phyloP scores from a whole-genome alignment of 2,113 vertebrate genomes.

The Nematolebias whitei region DNA sequence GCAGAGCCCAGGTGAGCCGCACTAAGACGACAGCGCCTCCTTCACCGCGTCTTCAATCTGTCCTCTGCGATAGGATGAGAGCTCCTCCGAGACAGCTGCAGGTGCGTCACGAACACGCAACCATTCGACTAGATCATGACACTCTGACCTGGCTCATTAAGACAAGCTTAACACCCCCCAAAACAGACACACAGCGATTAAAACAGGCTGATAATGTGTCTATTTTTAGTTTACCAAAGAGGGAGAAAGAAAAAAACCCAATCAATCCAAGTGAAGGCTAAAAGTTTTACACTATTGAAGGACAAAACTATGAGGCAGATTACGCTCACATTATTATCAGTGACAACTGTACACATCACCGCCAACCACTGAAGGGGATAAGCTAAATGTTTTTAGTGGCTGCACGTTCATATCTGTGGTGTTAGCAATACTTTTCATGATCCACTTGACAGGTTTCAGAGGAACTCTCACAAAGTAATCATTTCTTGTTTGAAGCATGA shows the following conservation, averaged over 20 bases:
- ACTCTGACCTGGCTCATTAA: slow-evolving; percentile 21
- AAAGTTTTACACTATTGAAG: not conserved
- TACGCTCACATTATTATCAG: not conserved
- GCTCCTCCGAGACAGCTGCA: not conserved
- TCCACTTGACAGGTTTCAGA: no score
- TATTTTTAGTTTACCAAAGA: not conserved
- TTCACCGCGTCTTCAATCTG: not conserved
- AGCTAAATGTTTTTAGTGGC: no score
- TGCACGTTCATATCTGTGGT: no score
- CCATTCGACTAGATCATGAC: slow-evolving; percentile 29
- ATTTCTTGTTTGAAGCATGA: no score
- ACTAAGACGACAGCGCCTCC: not conserved
- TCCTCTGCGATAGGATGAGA: not conserved
- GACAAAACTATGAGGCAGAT: not conserved
- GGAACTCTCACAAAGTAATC: no score
- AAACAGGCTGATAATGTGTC: slow-evolving; percentile 28
- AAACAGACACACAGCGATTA: slow-evolving; percentile 41
- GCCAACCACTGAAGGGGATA: no score
- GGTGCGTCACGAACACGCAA: not conserved
- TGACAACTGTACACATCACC: no score
- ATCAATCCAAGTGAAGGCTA: not conserved
- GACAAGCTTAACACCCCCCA: slow-evolving; percentile 15
- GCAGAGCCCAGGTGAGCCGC: not conserved
- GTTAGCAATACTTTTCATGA: no score
- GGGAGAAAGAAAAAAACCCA: no score